Conservation (phyloP, 2,113 vertebrate genomes). For the Ammospiza nelsoni region DNA sequence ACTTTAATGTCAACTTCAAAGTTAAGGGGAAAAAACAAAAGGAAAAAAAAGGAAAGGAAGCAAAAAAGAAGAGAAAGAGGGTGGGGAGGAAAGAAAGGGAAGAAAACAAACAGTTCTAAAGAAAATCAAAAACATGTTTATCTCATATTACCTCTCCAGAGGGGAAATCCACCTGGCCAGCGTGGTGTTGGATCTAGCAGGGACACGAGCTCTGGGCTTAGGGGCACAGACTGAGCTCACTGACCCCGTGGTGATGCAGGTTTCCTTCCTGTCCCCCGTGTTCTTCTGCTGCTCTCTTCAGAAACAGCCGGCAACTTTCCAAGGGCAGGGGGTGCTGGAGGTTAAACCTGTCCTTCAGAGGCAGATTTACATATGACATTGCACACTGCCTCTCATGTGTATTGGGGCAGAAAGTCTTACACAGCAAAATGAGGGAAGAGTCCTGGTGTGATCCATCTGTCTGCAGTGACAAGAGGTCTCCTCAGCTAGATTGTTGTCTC, state of each 20-base stretch:
- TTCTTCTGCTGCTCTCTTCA: neutral
- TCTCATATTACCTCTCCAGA: neutral
- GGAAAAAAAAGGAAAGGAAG: neutral
- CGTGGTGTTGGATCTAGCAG: neutral
- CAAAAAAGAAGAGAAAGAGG: too few species aligned
- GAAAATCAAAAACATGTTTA: accelerated
- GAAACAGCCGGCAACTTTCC: neutral
- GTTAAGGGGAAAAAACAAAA: neutral
- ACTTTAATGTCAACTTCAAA: neutral
- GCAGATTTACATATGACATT: neutral
- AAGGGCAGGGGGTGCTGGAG: neutral
- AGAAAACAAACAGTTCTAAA: neutral
- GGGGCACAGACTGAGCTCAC: neutral
- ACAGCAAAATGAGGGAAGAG: neutral
- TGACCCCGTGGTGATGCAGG: neutral
- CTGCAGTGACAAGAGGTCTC: neutral
- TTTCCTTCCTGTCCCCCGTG: neutral
- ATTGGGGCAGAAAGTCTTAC: neutral
- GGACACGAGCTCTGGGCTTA: accelerated
- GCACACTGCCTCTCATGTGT: neutral
- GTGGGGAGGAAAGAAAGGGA: neutral
- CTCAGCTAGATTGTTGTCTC: neutral
- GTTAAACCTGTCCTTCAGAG: neutral
- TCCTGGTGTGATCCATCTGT: constrained; percentile 4
- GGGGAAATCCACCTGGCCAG: neutral